Evolutionary conservation across 2,113 vertebrate species (phyloP), one percentile per base, ranked within the genome.

Genomic region (Ramphastos sulfuratus): DNA sequence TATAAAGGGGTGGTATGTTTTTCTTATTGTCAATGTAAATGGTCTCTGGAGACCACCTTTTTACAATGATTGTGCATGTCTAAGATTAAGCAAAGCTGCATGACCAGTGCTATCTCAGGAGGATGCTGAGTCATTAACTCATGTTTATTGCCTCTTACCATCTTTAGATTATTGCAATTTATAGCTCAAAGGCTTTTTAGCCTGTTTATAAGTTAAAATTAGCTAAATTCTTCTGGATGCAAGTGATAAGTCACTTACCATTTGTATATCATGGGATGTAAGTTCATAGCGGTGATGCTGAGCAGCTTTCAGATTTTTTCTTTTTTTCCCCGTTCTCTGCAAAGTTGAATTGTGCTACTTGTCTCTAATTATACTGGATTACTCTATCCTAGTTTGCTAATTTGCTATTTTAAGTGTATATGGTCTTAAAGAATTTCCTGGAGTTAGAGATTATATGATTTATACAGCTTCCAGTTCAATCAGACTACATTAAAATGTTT

Each of bases 111-210:
- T 96, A 81, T 95, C 96, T 91, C 94, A 92, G 92, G 85, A 90
- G 89, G 73, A 94, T 95, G 79, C 87, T 89, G 70, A 95, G 76
- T 95, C 92, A 94, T 93, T 94, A 93, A 91, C 85, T 91, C 97
- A 95, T 96, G 84, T 95, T 95, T 89, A 93, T 78, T 92, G 60
- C 94, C 56, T 96, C 70, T 95, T 91, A 89, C 54, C 86, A 95
- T 96, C 93, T 96, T 96, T 92, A 76, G 95, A 90, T 95, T 76
- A 95, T 91, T 92, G 91, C 92, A 87, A 85, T 96, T 96, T 95
- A 96, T 93, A 95, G 92, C 95, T 95, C 56, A 93, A 92, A 94
- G 71, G 85, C 82, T 94, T 97, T 92, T 88, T 69, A 87, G 93
- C 74, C 86, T 61, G 67, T 93, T 95, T 93, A 58, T 94, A 94